These are phyloP conservation scores for fruit fly (Drosophila melanogaster) DNA, from an alignment of 1,140 invertebrate species.

Conservation along the genomic window DNA sequence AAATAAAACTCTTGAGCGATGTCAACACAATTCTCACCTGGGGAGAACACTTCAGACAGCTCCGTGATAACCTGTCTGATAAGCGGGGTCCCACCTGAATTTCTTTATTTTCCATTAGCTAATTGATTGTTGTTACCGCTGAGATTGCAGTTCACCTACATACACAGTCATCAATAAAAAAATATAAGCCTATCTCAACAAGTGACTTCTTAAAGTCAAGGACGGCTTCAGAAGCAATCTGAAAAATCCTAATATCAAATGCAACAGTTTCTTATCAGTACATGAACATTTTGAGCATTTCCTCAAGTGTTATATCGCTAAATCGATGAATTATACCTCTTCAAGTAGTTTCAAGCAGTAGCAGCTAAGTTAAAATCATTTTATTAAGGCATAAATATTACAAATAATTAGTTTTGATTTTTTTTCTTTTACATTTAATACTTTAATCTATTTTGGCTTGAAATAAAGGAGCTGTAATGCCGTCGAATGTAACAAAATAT, in stretches of 20 bases:
- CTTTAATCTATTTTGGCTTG: slow-evolving; percentile 48
- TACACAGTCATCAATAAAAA: background rate
- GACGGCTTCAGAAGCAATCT: background rate
- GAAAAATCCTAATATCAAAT: background rate
- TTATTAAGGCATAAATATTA: slow-evolving; percentile 28
- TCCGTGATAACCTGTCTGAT: slow-evolving; percentile 35
- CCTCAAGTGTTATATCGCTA: background rate
- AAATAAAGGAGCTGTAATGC: background rate
- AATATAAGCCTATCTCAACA: background rate
- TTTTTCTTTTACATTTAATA: slow-evolving; percentile 21
- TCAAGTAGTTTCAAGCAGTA: background rate
- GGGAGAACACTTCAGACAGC: slow-evolving; percentile 17
- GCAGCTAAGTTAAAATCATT: background rate
- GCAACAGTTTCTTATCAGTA: slow-evolving; percentile 3
- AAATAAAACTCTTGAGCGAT: slow-evolving; percentile 65
- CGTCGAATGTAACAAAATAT: slow-evolving; percentile 28
- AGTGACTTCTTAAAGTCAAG: slow-evolving; percentile 13
- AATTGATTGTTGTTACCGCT: slow-evolving; percentile 22
- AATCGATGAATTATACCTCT: background rate
- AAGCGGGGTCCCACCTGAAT: slow-evolving; percentile 17
- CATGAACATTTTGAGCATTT: slow-evolving; percentile 7
- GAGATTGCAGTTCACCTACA: slow-evolving; percentile 39
- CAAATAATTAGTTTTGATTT: slow-evolving; percentile 16
- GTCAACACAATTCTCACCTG: slow-evolving; percentile 23
- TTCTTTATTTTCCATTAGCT: slow-evolving; percentile 24